Conservation (phyloP, 2,888 invertebrate species). For the Sisyra nigra region DNA sequence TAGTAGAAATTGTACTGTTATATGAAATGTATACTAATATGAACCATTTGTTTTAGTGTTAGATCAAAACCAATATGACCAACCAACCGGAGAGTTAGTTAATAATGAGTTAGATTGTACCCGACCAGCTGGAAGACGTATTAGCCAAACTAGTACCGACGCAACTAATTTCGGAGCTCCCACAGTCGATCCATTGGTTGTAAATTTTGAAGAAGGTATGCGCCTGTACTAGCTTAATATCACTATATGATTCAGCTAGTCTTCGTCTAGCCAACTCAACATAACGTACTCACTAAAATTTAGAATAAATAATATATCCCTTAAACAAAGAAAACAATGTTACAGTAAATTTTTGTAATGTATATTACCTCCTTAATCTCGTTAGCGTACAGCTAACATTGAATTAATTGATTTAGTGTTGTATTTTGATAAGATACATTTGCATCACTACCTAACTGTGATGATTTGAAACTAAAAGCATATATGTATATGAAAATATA, state of each 20-base stretch:
- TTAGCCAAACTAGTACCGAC: conserved; percentile 4
- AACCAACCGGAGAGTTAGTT: conserved; percentile 1
- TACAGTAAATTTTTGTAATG: conserved; percentile 8
- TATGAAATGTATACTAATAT: background rate
- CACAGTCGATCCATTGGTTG: conserved; percentile 54
- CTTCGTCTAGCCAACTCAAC: conserved; percentile 8
- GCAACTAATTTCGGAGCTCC: conserved; percentile 4
- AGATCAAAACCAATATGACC: conserved; percentile 1
- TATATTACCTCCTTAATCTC: conserved; percentile 9
- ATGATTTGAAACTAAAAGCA: conserved; percentile 2
- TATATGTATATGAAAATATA: no score
- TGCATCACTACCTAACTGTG: conserved; percentile 8
- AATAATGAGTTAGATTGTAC: conserved; percentile 5
- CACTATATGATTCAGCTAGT: conserved; percentile 22
- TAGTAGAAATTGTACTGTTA: background rate
- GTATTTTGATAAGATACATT: conserved; percentile 8
- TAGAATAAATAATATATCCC: background rate
- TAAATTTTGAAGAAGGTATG: conserved; percentile 73
- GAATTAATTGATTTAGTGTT: conserved; percentile 4
- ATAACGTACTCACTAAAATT: conserved; percentile 4
- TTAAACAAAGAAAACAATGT: conserved; percentile 4
- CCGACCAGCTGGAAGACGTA: conserved; percentile 1
- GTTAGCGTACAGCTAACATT: no score
- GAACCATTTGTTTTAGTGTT: background rate
- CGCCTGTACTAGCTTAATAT: conserved; percentile 36